Evolutionary conservation across 37 sponge, comb jelly and placozoan genomes (phyloP), one percentile per base, ranked within the genome.

Genomic region (Tethya wilhelma): DNA sequence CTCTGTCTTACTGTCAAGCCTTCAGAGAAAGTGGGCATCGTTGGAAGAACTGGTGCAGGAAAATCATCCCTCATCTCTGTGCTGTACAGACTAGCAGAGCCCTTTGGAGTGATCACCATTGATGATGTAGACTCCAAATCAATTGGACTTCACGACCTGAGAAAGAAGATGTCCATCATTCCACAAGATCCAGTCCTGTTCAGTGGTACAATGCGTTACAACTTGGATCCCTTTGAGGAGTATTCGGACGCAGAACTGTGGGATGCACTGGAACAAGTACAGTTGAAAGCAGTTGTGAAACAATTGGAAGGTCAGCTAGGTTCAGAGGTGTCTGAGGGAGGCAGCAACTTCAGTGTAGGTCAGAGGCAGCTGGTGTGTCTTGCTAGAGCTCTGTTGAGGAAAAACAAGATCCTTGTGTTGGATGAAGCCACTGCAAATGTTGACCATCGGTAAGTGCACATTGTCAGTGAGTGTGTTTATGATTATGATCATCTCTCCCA

Each of bases 401-500:
- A 77, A 8, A 94, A 90, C 74, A 90, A 83, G 72, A 79, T 94
- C 64, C 78, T 94, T 25, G 82, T 94, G 7, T 84, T 94, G 17
- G 95, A 94, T 56, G 95, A 94, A 60, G 95, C 95, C 67, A 94
- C 95, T 29, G 91, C 95, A 32, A 94, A 94, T 84, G 95, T 94
- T 14, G 95, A 94, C 60, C 63, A 78, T 66, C 42, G 57, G 93
- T 88, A 39, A 80, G 90, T 28, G n/a, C n/a, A n/a, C n/a, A n/a
- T n/a, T n/a, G n/a, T n/a, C n/a, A n/a, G n/a, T n/a, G n/a, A n/a
- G n/a, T n/a, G n/a, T n/a, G n/a, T n/a, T n/a, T n/a, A n/a, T n/a
- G n/a, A n/a, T n/a, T n/a, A n/a, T n/a, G n/a, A n/a, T n/a, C n/a
- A n/a, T n/a, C n/a, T n/a, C n/a, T n/a, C n/a, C n/a, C n/a, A n/a